Conservation (phyloP, 2,888 invertebrate genomes). For the Chalcosyrphus nemorum region DNA sequence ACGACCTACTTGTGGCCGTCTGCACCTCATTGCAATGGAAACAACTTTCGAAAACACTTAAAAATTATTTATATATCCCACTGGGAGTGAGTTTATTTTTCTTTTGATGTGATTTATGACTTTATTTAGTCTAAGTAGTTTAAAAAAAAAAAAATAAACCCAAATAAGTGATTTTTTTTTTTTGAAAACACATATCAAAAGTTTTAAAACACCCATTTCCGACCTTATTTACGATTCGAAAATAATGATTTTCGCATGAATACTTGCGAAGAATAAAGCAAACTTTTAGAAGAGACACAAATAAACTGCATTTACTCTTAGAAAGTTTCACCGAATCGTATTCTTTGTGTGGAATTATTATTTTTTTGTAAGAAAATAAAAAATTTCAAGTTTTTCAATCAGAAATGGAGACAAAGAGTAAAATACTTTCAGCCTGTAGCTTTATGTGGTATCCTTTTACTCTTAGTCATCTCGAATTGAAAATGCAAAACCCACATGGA, state of each 20-base stretch:
- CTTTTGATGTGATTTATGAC: neutral
- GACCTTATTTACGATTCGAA: neutral
- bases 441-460: too few species aligned
- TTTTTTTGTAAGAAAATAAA: neutral
- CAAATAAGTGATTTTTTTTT: neutral
- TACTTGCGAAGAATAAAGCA: neutral
- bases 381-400: neutral
- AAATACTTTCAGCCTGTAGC: neutral
- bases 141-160: neutral
- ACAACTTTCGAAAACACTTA: neutral
- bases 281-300: neutral
- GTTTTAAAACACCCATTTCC: neutral
- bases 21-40: neutral
- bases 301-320: neutral
- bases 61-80: neutral
- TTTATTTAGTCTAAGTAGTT: neutral
- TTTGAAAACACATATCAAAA: neutral
- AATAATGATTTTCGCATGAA: neutral
- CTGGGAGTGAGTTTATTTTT: neutral
- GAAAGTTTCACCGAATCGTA: neutral
- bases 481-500: neutral
- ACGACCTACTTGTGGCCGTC: neutral
- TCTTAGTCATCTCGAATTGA: too few species aligned
- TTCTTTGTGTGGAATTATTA: neutral
- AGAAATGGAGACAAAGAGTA: neutral